Evolutionary conservation across 2,113 vertebrate genomes (phyloP), one percentile per base, ranked within the genome.

Genomic region (Verasper variegatus): DNA sequence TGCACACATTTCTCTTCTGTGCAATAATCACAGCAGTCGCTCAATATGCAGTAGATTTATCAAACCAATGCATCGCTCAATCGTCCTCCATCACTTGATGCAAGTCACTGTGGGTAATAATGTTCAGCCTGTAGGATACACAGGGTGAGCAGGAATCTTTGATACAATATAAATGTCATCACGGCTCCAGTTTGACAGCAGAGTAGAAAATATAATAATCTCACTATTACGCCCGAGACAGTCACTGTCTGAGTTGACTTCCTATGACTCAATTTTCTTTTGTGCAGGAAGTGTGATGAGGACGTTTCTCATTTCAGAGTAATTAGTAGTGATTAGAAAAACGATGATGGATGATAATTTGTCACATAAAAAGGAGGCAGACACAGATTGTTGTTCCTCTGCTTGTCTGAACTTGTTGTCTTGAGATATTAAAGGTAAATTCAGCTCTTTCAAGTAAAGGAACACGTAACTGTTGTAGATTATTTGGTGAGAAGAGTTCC

Each of bases 221-320:
- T 51, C 35, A 10, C 45, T 35, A 45, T 26, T 15, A 40, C 58
- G n/a, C 11, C 21, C 15, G 4, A 57, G 31, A 35, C 55, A 6
- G 3, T 17, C 47, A 14, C 11, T 18, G 15, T 18, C 23, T 3
- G 13, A 52, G 26, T 14, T 1, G 18, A 55, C 37, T 18, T 65
- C 24, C 52, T 31, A 2, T 35, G 11, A 13, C 27, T n/a, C 15
- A 49, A 73, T 40, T 5, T 49, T 18, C 52, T 59, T 45, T 63
- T 23, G 35, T 47, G 13, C 68, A 68, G 76, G 60, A 62, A 69
- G 64, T 13, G 31, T 40, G 35, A 74, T 1, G 20, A 72, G 78
- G 67, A 76, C 24, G 21, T 47, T 13, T 31, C 35, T 31, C 2
- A 58, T 74, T 63, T 27, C 24, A 47, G 21, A 15, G 45, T 42